phyloP scores from a whole-genome alignment of 2,113 vertebrate species.

The Pseudonaja textilis region DNA sequence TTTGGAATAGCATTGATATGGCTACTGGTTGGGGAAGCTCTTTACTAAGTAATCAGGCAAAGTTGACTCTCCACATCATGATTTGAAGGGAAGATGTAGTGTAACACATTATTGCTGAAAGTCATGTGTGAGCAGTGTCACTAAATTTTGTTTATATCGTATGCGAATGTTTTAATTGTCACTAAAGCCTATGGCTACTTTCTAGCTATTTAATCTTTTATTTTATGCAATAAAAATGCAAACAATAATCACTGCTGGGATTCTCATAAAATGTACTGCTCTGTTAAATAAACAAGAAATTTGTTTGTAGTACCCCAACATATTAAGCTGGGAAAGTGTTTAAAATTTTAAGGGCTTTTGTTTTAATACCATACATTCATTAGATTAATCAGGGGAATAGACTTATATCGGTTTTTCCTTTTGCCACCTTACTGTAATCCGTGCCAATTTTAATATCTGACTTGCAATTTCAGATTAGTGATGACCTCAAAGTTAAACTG shows the following conservation, averaged over 20 bases:
- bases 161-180: not conserved
- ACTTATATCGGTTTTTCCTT: not conserved
- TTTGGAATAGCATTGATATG: not conserved
- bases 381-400: not conserved
- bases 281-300: not conserved
- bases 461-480: slow-evolving; percentile 20
- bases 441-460: not conserved
- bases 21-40: not conserved
- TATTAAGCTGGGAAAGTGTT: not conserved
- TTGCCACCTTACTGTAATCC: not conserved
- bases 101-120: not conserved
- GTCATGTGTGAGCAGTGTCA: not conserved
- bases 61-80: not conserved
- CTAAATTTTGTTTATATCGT: not conserved
- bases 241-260: not conserved
- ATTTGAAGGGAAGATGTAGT: not conserved
- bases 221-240: not conserved
- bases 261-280: not conserved
- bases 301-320: not conserved
- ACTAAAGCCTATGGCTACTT: not conserved
- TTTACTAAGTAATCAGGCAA: not conserved
- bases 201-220: not conserved
- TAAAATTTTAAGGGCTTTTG: not conserved
- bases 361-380: not conserved
- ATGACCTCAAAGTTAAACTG: slow-evolving; percentile 33